Evolutionary conservation across 2,797 vertebrate genomes (phyloP), one percentile per base, ranked within the genome.

Genomic region (Adrianichthys oophorus): DNA sequence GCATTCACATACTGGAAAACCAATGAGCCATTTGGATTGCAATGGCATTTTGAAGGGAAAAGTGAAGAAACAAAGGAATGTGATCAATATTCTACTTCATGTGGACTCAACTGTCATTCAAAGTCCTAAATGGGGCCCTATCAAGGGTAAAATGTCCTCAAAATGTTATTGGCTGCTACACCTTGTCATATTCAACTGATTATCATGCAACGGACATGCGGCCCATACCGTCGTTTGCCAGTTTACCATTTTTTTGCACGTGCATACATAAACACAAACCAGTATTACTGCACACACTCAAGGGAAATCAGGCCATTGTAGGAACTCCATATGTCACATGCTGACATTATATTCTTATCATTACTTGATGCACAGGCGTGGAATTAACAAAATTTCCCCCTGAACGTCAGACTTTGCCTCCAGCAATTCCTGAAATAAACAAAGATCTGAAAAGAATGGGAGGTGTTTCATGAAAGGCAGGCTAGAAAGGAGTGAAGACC

Each of bases 341-440:
- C 72, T 85, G 76, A 79, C 69, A 85, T 80, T 74, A 81, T 72
- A 71, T 70, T 61, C 29, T 74, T 72, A 78, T 77, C 72, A 80
- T 82, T 80, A 67, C 57, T 62, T 52, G 69, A 80, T 40, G 69
- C 78, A 75, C 15, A 37, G 62, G 47, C 65, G 67, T 71, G 70
- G 72, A 86, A 79, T 78, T 76, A 84, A 84, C 55, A 24, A 68
- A 73, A 71, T 21, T 67, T 65, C 65, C 65, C 41, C 58, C 21
- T 14, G 45, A 74, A 72, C 59, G 62, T 56, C 51, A 52, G 55
- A 60, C 69, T 62, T 21, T 16, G 17, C 13, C 42, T 47, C 67
- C 48, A 62, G 59, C 43, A 69, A 68, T 78, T 69, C 60, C 21
- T 62, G 58, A 76, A 74, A 72, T 65, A 73, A 45, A 76, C 56